A percentile compares a stretch with the other conserved stretches of the same genome.
Evolutionary conservation across 2,797 vertebrate genomes (phyloP).

Genomic region (Enteromius argenteus): DNA sequence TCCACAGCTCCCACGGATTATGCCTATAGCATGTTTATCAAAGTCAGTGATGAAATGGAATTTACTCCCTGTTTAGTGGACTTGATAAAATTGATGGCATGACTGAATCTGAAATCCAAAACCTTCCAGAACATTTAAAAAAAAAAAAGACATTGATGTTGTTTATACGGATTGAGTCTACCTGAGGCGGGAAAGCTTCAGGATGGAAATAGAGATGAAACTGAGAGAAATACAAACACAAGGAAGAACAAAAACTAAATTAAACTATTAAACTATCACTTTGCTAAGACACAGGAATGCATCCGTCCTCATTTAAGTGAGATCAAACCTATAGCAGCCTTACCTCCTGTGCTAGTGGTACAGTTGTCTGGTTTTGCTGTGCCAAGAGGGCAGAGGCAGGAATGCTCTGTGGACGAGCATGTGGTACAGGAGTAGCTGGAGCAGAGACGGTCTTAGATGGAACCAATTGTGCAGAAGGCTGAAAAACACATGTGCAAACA

Average conservation of each 20-base stretch:
- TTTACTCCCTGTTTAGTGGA: neutral
- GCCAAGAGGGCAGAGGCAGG: constrained; percentile 60
- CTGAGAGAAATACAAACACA: constrained; percentile 72
- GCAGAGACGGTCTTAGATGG: constrained; percentile 66
- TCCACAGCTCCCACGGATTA: constrained; percentile 4
- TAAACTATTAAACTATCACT: constrained; percentile 57
- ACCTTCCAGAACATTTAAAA: constrained; percentile 13
- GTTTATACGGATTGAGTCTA: constrained; percentile 65
- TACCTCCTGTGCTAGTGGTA: constrained; percentile 58
- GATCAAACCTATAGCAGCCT: constrained; percentile 7
- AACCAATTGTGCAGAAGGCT: constrained; percentile 52
- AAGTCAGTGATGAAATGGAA: neutral
- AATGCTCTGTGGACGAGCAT: constrained; percentile 69
- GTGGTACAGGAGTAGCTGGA: constrained; percentile 70
- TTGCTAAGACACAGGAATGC: constrained; percentile 35
- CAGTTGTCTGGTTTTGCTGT: constrained; percentile 65
- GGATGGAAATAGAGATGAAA: constrained; percentile 71
- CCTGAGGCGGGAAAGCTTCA: constrained; percentile 73
- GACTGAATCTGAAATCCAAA: constrained; percentile 5
- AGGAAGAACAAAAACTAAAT: constrained; percentile 64
- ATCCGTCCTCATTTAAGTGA: neutral
- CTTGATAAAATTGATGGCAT: neutral
- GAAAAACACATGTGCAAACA: constrained; percentile 34
- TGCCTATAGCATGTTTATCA: neutral
- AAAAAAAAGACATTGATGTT: constrained; percentile 19